Evolutionary conservation across 1,140 invertebrate genomes (phyloP).

Genomic region (Potamilus streckersoni): DNA sequence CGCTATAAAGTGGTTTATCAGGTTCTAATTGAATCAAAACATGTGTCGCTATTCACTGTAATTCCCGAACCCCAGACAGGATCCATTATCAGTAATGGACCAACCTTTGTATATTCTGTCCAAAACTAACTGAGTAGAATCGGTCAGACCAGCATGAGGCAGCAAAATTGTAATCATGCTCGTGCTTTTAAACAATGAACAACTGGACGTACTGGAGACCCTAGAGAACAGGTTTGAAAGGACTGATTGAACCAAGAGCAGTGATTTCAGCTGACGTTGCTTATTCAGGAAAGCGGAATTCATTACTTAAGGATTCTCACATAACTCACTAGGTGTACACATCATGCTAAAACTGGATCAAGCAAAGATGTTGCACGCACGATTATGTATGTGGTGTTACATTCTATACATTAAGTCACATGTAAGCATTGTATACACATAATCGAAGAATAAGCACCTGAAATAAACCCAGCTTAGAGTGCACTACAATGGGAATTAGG

Average conservation of each 20-base stretch:
- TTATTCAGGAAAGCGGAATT: constrained; percentile 31
- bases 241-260: constrained; percentile 34
- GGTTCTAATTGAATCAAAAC: too few species aligned
- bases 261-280: constrained; percentile 15
- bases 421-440: neutral
- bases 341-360: constrained; percentile 8
- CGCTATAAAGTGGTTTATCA: too few species aligned
- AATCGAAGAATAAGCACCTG: constrained; percentile 21
- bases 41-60: neutral
- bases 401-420: constrained; percentile 1
- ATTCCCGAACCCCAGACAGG: constrained; percentile 42
- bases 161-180: constrained; percentile 30
- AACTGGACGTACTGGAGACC: constrained; percentile 17
- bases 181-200: constrained; percentile 24
- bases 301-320: constrained; percentile 31
- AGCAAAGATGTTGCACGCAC: neutral
- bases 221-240: constrained; percentile 30
- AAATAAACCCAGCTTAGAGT: constrained; percentile 3
- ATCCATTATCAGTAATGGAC: constrained; percentile 33
- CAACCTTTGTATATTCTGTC: constrained; percentile 40
- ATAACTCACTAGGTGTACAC: constrained; percentile 24
- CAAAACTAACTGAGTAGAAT: constrained; percentile 38
- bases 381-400: constrained; percentile 4
- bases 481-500: neutral
- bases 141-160: constrained; percentile 42